Evolutionary conservation across 2,113 vertebrate species (phyloP).

Genomic region (Tautogolabrus adspersus): DNA sequence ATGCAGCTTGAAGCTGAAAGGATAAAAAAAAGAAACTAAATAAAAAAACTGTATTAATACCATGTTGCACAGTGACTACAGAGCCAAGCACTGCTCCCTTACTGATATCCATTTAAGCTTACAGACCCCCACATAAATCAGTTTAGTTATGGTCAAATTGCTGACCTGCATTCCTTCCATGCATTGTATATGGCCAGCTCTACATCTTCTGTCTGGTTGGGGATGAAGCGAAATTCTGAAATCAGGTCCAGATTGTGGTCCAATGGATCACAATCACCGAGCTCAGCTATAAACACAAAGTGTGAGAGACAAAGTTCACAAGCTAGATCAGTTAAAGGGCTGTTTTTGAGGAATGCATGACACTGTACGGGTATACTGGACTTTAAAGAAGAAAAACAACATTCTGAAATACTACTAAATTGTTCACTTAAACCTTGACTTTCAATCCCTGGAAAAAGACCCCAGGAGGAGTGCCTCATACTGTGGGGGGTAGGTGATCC

Average conservation of each 20-base stretch:
- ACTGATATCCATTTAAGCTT: background rate
- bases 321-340: background rate
- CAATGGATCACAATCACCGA: slow-evolving; percentile 93
- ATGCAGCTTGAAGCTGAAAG: background rate
- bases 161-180: slow-evolving; percentile 97
- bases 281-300: slow-evolving; percentile 86
- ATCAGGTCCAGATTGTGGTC: slow-evolving; percentile 93
- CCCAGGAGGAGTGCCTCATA: background rate
- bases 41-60: background rate
- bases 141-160: background rate
- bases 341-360: background rate
- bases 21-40: background rate
- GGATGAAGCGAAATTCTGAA: slow-evolving; percentile 96
- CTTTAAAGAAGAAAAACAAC: background rate
- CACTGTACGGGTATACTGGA: background rate
- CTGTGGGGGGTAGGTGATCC: background rate
- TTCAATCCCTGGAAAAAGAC: background rate
- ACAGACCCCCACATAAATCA: background rate
- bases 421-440: background rate
- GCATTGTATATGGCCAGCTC: slow-evolving; percentile 91
- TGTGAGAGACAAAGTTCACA: background rate
- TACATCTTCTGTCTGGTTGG: slow-evolving; percentile 93
- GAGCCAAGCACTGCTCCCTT: background rate
- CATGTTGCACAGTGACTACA: background rate
- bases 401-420: background rate